These are phyloP conservation scores for Cryptoblepharus egeriae DNA, from an alignment of 2,797 vertebrate species.

Conservation along the genomic window DNA sequence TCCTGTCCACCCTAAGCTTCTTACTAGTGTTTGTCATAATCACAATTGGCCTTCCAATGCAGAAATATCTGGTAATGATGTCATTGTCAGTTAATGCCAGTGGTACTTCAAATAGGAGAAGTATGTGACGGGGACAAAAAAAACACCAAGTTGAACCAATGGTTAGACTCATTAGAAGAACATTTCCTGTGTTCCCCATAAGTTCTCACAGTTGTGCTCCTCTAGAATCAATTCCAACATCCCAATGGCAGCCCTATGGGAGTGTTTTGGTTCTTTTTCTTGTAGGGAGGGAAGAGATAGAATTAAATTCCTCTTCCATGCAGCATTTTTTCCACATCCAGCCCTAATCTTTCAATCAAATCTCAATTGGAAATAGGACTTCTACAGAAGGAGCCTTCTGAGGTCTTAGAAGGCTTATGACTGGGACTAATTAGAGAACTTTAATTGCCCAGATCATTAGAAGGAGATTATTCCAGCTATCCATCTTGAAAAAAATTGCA, in stretches of 20 bases:
- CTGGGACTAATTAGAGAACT: conserved; percentile 48
- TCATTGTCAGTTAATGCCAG: too few relatives aligned
- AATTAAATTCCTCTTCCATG: neutral
- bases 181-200: too few relatives aligned
- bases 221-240: fast-evolving
- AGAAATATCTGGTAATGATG: too few relatives aligned
- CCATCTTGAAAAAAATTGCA: conserved; percentile 30
- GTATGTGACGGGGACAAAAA: too few relatives aligned
- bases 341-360: conserved; percentile 36
- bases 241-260: neutral
- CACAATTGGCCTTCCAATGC: too few relatives aligned
- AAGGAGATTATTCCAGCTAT: conserved; percentile 34
- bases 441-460: conserved; percentile 45
- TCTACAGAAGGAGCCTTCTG: conserved; percentile 50
- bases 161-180: too few relatives aligned
- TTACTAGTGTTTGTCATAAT: too few relatives aligned
- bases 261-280: neutral
- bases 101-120: too few relatives aligned
- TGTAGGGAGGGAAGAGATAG: neutral
- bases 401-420: conserved; percentile 42
- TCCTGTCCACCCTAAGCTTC: too few relatives aligned
- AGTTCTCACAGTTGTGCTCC: neutral
- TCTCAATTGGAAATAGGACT: conserved; percentile 50
- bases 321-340: neutral
- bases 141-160: too few relatives aligned